phyloP scores from a whole-genome alignment of 2,797 vertebrate genomes.

The Microchirus variegatus region DNA sequence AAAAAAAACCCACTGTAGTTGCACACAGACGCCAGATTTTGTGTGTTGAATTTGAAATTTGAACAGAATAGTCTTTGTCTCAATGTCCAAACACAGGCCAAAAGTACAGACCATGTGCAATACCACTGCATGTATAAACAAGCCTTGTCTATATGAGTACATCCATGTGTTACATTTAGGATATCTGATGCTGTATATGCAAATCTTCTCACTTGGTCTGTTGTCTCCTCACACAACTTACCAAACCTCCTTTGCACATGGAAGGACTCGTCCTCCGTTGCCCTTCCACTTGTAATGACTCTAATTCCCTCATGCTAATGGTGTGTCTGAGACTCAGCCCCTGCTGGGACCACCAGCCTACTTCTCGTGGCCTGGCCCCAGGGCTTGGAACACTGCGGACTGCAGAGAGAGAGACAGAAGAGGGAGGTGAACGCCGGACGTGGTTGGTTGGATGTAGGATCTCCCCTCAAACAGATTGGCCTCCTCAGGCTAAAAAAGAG shows the following conservation, averaged over 20 bases:
- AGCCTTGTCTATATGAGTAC: neutral
- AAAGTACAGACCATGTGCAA: neutral
- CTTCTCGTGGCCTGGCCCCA: slow-evolving; percentile 80
- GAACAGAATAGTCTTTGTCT: too few relatives aligned
- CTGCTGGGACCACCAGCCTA: slow-evolving; percentile 81
- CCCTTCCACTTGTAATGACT: slow-evolving; percentile 84
- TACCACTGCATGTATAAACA: neutral
- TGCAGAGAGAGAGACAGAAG: slow-evolving; percentile 44
- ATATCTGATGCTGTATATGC: neutral
- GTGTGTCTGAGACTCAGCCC: slow-evolving; percentile 85
- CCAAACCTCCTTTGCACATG: slow-evolving; percentile 36
- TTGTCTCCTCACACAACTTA: slow-evolving; percentile 42
- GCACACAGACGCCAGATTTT: too few relatives aligned
- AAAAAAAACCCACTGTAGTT: too few relatives aligned
- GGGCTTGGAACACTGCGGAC: slow-evolving; percentile 59
- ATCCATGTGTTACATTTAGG: neutral
- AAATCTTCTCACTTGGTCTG: slow-evolving; percentile 16
- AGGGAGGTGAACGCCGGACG: slow-evolving; percentile 37
- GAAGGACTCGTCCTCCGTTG: slow-evolving; percentile 82
- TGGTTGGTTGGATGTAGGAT: slow-evolving; percentile 61
- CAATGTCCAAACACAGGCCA: too few relatives aligned
- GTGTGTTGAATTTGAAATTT: too few relatives aligned
- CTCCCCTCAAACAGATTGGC: slow-evolving; percentile 71
- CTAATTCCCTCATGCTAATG: slow-evolving; percentile 89
- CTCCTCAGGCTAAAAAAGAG: slow-evolving; percentile 67